A percentile compares a stretch with the other conserved stretches of the same genome.
These are phyloP conservation scores for Pipistrellus pygmaeus DNA, from an alignment of 2,797 vertebrate species.

Conservation along the genomic window DNA sequence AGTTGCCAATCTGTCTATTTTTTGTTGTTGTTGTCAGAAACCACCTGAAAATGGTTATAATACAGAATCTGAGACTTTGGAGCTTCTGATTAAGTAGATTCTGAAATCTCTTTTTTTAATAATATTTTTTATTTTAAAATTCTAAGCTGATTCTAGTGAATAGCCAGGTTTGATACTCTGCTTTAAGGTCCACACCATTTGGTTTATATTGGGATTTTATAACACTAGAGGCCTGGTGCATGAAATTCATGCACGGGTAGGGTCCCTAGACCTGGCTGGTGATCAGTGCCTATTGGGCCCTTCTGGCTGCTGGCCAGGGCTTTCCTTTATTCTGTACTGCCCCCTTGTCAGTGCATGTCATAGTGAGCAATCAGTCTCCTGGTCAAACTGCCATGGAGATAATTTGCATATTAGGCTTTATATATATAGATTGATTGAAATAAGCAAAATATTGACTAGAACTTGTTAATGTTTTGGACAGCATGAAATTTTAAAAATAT, in stretches of 20 bases:
- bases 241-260: no score
- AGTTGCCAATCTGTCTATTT: not conserved
- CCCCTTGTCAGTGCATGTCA: no score
- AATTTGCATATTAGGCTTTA: no score
- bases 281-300: no score
- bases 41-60: slow-evolving; percentile 41
- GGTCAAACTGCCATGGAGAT: no score
- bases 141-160: not conserved
- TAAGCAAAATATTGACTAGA: slow-evolving; percentile 28
- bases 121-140: slow-evolving; percentile 45
- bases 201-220: slow-evolving; percentile 46
- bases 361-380: no score
- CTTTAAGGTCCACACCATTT: not conserved
- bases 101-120: slow-evolving; percentile 38
- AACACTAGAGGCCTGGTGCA: not conserved
- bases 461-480: slow-evolving; percentile 33
- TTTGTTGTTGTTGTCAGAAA: slow-evolving; percentile 28
- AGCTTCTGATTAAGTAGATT: slow-evolving; percentile 39
- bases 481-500: slow-evolving; percentile 13
- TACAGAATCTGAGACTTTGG: not conserved
- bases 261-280: no score
- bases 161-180: slow-evolving; percentile 41
- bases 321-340: no score
- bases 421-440: slow-evolving; percentile 21
- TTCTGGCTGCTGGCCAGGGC: no score